Evolutionary conservation across 2,113 vertebrate species (phyloP).

Genomic region (Toxostoma redivivum): DNA sequence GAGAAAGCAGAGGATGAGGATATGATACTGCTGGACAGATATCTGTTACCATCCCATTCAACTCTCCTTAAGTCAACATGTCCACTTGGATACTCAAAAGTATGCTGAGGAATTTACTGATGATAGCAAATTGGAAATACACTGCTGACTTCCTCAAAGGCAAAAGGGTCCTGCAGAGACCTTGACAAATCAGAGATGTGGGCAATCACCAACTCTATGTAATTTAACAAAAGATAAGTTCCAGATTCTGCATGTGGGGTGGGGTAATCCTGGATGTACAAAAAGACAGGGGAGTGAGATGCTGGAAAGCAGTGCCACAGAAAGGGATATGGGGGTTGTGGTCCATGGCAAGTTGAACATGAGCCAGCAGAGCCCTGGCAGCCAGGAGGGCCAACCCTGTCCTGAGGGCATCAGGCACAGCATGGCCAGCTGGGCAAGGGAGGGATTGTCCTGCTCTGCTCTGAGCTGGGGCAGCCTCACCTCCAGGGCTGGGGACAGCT

Average conservation of each 20-base stretch:
- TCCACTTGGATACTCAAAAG: not conserved
- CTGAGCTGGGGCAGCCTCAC: accelerated
- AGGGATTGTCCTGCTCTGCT: not conserved
- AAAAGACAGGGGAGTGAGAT: not conserved
- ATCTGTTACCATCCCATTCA: not conserved
- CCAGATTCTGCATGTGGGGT: too few relatives aligned
- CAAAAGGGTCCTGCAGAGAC: not conserved
- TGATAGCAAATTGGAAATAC: not conserved
- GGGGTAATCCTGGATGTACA: not conserved
- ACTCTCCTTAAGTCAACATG: not conserved
- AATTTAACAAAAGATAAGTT: not conserved
- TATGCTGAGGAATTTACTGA: not conserved
- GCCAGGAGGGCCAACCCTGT: not conserved
- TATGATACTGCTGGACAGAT: not conserved
- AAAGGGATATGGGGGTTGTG: not conserved
- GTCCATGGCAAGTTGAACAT: accelerated
- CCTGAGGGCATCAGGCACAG: not conserved
- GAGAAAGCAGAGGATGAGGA: not conserved
- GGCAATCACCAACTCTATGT: not conserved
- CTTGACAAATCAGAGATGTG: not conserved
- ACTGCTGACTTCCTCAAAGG: not conserved
- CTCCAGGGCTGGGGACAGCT: accelerated
- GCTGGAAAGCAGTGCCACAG: accelerated
- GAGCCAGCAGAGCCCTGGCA: not conserved
- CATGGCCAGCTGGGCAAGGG: not conserved